These are phyloP conservation scores for Toxotes jaculatrix DNA, from an alignment of 2,113 vertebrate genomes.

Conservation along the genomic window DNA sequence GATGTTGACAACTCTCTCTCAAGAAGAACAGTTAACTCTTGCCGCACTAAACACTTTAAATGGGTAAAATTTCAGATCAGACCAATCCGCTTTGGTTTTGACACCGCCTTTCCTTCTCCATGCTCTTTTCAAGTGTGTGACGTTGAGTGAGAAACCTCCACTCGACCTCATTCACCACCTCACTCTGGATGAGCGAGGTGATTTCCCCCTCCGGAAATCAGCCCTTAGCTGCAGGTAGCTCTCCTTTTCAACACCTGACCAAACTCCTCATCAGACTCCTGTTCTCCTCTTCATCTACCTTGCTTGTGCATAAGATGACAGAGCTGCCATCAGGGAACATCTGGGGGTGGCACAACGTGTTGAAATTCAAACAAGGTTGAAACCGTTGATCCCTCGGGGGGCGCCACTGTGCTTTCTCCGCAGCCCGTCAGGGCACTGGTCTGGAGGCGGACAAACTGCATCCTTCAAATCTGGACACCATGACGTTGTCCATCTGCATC, in stretches of 20 bases:
- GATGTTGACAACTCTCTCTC: too few relatives aligned
- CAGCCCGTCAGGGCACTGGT: conserved; percentile 32
- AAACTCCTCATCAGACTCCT: background rate
- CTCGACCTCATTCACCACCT: too few relatives aligned
- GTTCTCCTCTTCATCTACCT: background rate
- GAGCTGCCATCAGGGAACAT: background rate
- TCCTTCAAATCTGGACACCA: conserved; percentile 47
- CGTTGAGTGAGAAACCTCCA: too few relatives aligned
- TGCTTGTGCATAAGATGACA: background rate
- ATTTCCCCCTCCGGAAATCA: background rate
- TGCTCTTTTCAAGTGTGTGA: too few relatives aligned
- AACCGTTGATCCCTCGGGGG: conserved; percentile 12
- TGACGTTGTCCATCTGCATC: conserved; percentile 60
- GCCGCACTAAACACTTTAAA: too few relatives aligned
- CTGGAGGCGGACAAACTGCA: conserved; percentile 45
- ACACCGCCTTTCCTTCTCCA: too few relatives aligned
- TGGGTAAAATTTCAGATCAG: too few relatives aligned
- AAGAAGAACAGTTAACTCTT: too few relatives aligned
- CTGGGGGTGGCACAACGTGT: background rate
- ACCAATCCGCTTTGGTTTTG: too few relatives aligned
- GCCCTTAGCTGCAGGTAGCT: background rate
- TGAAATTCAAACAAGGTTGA: background rate
- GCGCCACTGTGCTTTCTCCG: conserved; percentile 25
- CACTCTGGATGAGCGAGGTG: background rate
- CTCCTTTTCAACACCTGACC: background rate